Base-by-base conservation (phyloP, 92 coral and sea anemone genomes). In the Porites cylindrica region DNA sequence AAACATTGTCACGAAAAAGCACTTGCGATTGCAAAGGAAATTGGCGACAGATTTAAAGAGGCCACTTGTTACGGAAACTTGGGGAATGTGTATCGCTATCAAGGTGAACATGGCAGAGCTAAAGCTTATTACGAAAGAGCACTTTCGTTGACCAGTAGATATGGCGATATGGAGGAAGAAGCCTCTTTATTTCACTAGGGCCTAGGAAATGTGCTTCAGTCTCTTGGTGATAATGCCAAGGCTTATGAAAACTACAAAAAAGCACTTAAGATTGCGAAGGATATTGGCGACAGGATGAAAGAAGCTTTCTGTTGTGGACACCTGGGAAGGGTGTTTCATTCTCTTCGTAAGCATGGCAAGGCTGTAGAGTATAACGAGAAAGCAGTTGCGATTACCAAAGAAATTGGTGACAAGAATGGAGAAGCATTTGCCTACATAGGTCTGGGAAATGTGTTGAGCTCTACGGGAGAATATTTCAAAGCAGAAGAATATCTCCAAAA, bases 11-110 rank as follows among this genome's bases (percentile, higher is more conserved):
- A 3, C 19, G 10, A 24, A 16, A 75, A 75, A 20, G 73, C 60
- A 21, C 38, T 76, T 43, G 7, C 43, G 19, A 76, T 85, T 23
- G n/a, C 66, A 21, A 51, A 8, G 1, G 75, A 81, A 67, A 68
- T 61, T 72, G 83, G 83, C 2, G 60, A 73, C 80, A 79, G 19
- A 62, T n/a, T 8, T n/a, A 75, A 75, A 64, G n/a, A 52, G 19
- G 76, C 89, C 20, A 12, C 23, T 17, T 7, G 6, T 38, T 14
- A 54, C 52, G 65, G n/a, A 8, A 62, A 59, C 19, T 62, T 84
- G 53, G 88, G 88, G 13, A 6, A 2, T 16, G 17, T 20, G 29
- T 84, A 61, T 19, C 4, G 17, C 51, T 3, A 2, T 6, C 2
- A 4, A 43, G 77, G 77, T 43, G 54, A 72, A 16, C 14, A 18